Base-by-base conservation (phyloP, 1,140 invertebrate genomes). In the Eriosoma lanigerum region DNA sequence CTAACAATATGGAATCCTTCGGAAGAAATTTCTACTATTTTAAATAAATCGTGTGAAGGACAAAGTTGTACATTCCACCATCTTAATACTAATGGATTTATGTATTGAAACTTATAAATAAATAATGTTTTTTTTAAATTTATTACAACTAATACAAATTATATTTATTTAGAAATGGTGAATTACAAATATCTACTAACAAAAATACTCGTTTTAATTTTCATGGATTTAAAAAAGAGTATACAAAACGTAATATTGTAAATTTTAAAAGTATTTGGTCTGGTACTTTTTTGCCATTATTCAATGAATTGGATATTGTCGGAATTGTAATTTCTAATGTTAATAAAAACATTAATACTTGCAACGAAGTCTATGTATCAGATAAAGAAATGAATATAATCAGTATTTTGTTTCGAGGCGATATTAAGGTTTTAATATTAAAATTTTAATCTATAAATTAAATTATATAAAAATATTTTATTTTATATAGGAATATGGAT, bases 301-400 rank as follows among this genome's bases (percentile, higher is more conserved):
- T 60, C 48, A 38, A 38, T 29, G 75, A 78, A 78, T 26, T 78
- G 24, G 75, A 78, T 48, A 19, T 78, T 13, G 56, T 78, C 12
- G 54, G 56, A 48, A 62, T 78, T 62, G 75, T 78, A 26, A 13
- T 76, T 24, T 44, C 56, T 19, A 48, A 29, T 46, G n/a, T 26
- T 24, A 62, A 48, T 26, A 60, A 46, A 78, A 62, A 17, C 24
- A 75, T 21, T 44, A 46, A 21, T 24, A 15, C 24, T 58, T 78
- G 9, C 62, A 19, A 62, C 26, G 56, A 48, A 78, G 19, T 78
- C 5, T 78, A 78, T 32, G 56, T 78, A 26, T 60, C 54, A 24
- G 75, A 78, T 3, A 78, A 56, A 78, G 75, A 78, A 60, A 78
- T 62, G 75, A 78, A 78, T 48, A 46, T 78, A 32, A 29, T 78